Evolutionary conservation across 2,113 vertebrate genomes (phyloP).

Genomic region (Antennarius striatus): DNA sequence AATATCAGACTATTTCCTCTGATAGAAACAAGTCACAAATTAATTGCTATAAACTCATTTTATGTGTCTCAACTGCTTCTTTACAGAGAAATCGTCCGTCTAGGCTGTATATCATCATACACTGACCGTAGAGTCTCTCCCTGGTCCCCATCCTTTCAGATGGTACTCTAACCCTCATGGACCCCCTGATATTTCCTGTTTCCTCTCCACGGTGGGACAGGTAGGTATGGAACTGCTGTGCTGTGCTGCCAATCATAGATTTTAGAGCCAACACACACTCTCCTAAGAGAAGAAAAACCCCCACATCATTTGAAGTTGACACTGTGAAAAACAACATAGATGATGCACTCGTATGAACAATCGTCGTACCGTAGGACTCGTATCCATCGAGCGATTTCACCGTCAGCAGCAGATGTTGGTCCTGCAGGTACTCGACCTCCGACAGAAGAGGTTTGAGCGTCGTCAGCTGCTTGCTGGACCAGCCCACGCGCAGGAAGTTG

Average conservation of each 20-base stretch:
- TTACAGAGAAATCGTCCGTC: not conserved
- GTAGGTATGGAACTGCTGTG: slow-evolving; percentile 95
- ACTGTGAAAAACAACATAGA: not conserved
- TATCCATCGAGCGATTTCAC: slow-evolving; percentile 96
- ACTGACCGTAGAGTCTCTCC: slow-evolving; percentile 91
- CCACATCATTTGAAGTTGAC: not conserved
- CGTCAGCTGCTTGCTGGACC: slow-evolving; percentile 94
- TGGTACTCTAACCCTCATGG: slow-evolving; percentile 94
- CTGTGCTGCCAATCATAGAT: slow-evolving; percentile 97
- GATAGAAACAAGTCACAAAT: no score
- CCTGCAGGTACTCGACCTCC: slow-evolving; percentile 95
- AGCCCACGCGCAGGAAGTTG: slow-evolving; percentile 96
- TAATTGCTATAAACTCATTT: no score
- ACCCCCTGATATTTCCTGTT: slow-evolving; percentile 94
- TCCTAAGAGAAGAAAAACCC: slow-evolving; percentile 71
- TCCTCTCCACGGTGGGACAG: slow-evolving; percentile 95
- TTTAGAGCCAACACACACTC: slow-evolving; percentile 96
- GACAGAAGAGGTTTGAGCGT: slow-evolving; percentile 96
- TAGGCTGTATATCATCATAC: not conserved
- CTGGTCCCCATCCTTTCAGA: slow-evolving; percentile 92
- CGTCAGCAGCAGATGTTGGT: slow-evolving; percentile 94
- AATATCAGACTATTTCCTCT: no score
- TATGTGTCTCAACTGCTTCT: not conserved
- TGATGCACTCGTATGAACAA: not conserved
- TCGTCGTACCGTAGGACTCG: slow-evolving; percentile 87